Conservation (phyloP, 92 coral and sea anemone species). For the Ricordea florida region DNA sequence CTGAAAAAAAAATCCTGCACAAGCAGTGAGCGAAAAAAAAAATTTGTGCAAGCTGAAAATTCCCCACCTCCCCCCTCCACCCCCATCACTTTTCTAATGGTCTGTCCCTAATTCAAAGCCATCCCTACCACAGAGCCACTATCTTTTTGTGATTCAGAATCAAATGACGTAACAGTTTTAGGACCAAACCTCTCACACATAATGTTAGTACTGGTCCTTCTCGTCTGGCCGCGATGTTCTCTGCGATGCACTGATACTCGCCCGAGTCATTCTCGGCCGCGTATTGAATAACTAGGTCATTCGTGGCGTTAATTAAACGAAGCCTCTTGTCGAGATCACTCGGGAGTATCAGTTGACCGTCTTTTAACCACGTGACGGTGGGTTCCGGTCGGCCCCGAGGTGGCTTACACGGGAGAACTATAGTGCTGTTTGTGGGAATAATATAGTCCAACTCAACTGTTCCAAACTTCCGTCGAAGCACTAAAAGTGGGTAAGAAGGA, state of each 20-base stretch:
- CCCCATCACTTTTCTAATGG: too few relatives aligned
- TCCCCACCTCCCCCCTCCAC: too few relatives aligned
- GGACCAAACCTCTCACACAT: not conserved
- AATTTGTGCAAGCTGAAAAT: too few relatives aligned
- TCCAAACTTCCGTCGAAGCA: slow-evolving; percentile 8
- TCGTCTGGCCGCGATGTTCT: slow-evolving; percentile 14
- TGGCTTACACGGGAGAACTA: not conserved
- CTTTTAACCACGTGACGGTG: slow-evolving; percentile 12
- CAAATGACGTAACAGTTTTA: too few relatives aligned
- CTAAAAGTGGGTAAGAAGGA: not conserved
- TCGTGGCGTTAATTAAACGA: not conserved
- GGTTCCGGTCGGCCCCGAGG: slow-evolving; percentile 1
- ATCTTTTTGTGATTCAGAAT: too few relatives aligned
- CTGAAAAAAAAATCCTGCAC: too few relatives aligned
- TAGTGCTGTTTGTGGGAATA: not conserved
- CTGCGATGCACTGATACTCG: slow-evolving; percentile 6
- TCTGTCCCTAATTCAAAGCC: too few relatives aligned
- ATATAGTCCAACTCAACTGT: not conserved
- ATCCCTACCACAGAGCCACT: too few relatives aligned
- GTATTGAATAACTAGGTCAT: not conserved
- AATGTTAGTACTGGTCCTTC: slow-evolving; percentile 2
- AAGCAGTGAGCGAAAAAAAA: too few relatives aligned
- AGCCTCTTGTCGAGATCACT: not conserved
- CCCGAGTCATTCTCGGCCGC: not conserved
- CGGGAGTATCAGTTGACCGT: not conserved